These are phyloP conservation scores for Harpalus rufipes DNA, from an alignment of 2,888 invertebrate species.

Conservation along the genomic window DNA sequence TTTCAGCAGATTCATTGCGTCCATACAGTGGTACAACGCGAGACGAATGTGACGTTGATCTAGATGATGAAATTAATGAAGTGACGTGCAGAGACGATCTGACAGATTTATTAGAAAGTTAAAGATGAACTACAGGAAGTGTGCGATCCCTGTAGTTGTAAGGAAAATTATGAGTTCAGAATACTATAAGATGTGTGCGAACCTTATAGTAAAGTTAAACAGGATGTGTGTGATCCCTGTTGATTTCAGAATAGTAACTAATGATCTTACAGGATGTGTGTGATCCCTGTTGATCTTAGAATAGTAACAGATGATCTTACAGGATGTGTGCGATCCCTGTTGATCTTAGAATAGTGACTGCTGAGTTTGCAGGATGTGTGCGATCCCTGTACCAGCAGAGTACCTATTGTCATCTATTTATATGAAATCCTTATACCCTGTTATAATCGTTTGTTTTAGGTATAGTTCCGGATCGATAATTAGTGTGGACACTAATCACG, in stretches of 20 bases:
- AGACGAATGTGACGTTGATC: background rate
- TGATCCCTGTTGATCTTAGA: slow-evolving; percentile 38
- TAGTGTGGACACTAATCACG: too few relatives aligned
- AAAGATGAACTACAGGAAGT: background rate
- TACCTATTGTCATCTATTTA: too few relatives aligned
- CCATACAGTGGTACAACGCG: background rate
- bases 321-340: too few relatives aligned
- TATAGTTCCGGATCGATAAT: too few relatives aligned
- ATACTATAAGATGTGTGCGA: slow-evolving; percentile 31
- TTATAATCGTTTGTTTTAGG: too few relatives aligned
- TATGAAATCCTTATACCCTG: too few relatives aligned
- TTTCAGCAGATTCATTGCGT: background rate
- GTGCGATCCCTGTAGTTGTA: background rate
- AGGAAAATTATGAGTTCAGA: background rate
- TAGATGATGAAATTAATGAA: background rate
- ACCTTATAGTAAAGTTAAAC: slow-evolving; percentile 15
- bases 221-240: slow-evolving; percentile 33
- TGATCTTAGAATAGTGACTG: too few relatives aligned
- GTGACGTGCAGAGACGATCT: slow-evolving; percentile 5
- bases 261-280: slow-evolving; percentile 30
- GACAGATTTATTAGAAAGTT: background rate
- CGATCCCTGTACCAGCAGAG: too few relatives aligned
- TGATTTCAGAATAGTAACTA: background rate
- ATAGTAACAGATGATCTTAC: too few relatives aligned
- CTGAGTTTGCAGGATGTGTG: too few relatives aligned